Conservation (phyloP, 2,797 vertebrate genomes). For the Sitta carolinensis region DNA sequence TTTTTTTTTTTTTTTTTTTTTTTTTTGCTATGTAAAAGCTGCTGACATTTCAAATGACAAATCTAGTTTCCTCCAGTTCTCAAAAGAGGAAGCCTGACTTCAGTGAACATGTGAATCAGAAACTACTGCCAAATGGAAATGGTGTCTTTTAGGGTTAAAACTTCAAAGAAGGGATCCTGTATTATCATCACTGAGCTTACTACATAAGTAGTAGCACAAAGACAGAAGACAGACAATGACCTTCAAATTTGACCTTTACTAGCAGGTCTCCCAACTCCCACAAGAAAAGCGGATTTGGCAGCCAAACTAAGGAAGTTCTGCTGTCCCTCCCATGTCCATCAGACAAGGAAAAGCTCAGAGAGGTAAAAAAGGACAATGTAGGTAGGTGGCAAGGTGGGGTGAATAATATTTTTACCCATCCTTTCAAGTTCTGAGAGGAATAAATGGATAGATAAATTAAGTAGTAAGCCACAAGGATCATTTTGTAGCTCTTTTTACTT, state of each 20-base stretch:
- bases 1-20: neutral
- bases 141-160: neutral
- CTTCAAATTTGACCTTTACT: constrained; percentile 4
- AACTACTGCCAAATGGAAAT: constrained; percentile 16
- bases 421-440: neutral
- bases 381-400: neutral
- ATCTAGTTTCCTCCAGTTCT: constrained; percentile 33
- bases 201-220: neutral
- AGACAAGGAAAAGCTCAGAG: neutral
- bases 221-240: neutral
- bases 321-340: neutral
- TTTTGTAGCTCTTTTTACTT: neutral
- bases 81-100: constrained; percentile 45
- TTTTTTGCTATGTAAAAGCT: neutral
- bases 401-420: neutral
- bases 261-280: neutral
- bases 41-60: constrained; percentile 43
- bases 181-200: neutral
- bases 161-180: neutral
- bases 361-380: neutral
- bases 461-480: neutral
- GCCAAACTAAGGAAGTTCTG: neutral
- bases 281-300: neutral
- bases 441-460: neutral
- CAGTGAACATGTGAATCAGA: constrained; percentile 17